phyloP scores from a whole-genome alignment of 1,140 invertebrate species.

The Chionoecetes opilio region DNA sequence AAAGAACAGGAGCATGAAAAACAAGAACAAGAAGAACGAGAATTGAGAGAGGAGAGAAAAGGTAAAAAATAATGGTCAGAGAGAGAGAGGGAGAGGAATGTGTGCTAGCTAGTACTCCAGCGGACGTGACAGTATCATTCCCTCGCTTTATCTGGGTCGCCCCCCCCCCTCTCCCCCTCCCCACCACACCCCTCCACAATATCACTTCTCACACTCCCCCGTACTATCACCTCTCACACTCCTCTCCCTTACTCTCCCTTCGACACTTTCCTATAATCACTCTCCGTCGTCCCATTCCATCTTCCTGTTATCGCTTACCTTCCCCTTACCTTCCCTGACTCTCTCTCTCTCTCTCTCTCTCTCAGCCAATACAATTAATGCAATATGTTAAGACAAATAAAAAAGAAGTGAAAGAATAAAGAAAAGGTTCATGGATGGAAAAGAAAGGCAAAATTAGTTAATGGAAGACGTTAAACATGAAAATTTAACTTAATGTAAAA shows the following conservation, averaged over 20 bases:
- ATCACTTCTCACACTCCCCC: neutral
- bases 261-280: too few species aligned
- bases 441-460: too few species aligned
- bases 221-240: neutral
- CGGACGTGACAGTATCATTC: conserved; percentile 11
- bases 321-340: too few species aligned
- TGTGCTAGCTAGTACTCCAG: neutral
- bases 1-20: neutral
- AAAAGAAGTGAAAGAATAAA: too few species aligned
- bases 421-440: too few species aligned
- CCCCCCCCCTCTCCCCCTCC: neutral
- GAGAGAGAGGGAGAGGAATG: conserved; percentile 24
- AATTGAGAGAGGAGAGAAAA: too few species aligned
- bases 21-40: neutral
- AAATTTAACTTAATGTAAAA: too few species aligned
- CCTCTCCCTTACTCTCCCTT: too few species aligned
- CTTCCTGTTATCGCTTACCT: too few species aligned
- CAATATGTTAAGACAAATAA: too few species aligned
- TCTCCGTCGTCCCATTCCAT: too few species aligned
- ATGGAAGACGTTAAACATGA: too few species aligned
- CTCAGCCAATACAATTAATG: neutral
- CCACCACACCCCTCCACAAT: conserved; percentile 17
- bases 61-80: neutral
- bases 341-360: neutral
- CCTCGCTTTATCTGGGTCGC: neutral